Conservation (phyloP, 2,797 vertebrate species). For the Clarias laeviceps region DNA sequence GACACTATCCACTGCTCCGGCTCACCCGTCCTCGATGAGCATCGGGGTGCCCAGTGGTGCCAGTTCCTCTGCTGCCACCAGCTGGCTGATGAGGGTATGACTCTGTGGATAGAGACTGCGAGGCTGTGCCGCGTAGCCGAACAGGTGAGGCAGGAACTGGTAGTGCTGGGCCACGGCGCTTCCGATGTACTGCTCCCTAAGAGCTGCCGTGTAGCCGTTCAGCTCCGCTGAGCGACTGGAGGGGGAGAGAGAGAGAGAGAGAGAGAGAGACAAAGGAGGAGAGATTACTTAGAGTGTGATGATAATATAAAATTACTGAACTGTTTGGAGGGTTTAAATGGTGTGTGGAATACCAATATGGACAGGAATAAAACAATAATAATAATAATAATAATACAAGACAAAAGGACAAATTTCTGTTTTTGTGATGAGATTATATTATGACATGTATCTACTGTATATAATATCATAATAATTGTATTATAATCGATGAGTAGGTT, state of each 20-base stretch:
- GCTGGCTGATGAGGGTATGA: slow-evolving; percentile 89
- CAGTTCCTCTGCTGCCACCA: slow-evolving; percentile 92
- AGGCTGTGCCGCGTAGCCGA: slow-evolving; percentile 86
- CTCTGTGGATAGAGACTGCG: slow-evolving; percentile 92
- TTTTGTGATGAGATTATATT: background rate
- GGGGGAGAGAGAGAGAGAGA: background rate
- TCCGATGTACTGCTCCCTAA: slow-evolving; percentile 95
- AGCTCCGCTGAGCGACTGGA: slow-evolving; percentile 90
- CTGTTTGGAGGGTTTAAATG: background rate
- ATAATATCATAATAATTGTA: background rate
- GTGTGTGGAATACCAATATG: background rate
- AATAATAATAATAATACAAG: background rate
- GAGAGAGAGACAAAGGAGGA: background rate
- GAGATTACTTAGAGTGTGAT: background rate
- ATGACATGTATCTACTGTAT: background rate
- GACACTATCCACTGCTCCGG: too few species aligned
- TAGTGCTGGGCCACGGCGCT: slow-evolving; percentile 89
- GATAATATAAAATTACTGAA: background rate
- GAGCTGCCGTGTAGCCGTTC: slow-evolving; percentile 89
- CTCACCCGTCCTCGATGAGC: slow-evolving; percentile 97
- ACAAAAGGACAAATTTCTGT: background rate
- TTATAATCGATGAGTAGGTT: background rate
- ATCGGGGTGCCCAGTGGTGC: slow-evolving; percentile 90
- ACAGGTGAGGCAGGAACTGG: slow-evolving; percentile 95
- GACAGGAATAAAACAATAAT: background rate